Evolutionary conservation across 2,888 invertebrate genomes (phyloP), one percentile per base, ranked within the genome.

Genomic region (Anoplius nigerrimus): DNA sequence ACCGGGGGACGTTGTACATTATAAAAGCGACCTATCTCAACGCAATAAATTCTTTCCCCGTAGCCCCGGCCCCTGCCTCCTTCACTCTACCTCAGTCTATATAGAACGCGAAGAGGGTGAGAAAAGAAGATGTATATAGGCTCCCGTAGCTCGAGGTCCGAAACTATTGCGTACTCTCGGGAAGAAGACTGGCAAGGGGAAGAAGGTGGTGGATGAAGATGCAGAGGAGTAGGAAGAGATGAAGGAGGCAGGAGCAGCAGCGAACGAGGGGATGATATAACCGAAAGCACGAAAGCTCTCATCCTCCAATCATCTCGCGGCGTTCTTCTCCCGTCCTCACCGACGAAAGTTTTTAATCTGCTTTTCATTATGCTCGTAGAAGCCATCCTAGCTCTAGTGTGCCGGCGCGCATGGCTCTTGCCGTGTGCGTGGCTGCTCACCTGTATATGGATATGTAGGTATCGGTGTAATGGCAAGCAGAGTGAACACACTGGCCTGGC

Each of bases 331-430:
- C 13, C 64, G 57, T 69, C 63, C 63, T 69, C 68, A n/a, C 11
- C 34, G 62, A 69, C 67, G 64, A 78, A 83, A 83, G 69, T 77
- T 78, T 81, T 79, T 79, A 82, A 84, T 80, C 81, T 80, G 75
- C 77, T 82, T 81, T 80, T 81, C 83, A 84, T 84, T 81, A 83
- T 78, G 74, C 72, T 74, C 70, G 74, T 78, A 73, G 77, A 73
- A 74, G 69, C 53, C 51, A 16, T 20, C 48, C 34, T 11, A 24
- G 15, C 34, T 56, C 46, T 27, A 34, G 34, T 34, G 34, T 3
- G 42, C 60, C 48, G 60, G 22, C 21, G 24, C 54, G 48, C 16
- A 48, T 48, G 48, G 48, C 48, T 48, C 48, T 13, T 42, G 48
- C 5, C 4, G 48, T 34, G 11, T 69, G n/a, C n/a, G n/a, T n/a